These are phyloP conservation scores for Catalaphyllia jardinei DNA, from an alignment of 64 coral and sea anemone species.

Conservation along the genomic window DNA sequence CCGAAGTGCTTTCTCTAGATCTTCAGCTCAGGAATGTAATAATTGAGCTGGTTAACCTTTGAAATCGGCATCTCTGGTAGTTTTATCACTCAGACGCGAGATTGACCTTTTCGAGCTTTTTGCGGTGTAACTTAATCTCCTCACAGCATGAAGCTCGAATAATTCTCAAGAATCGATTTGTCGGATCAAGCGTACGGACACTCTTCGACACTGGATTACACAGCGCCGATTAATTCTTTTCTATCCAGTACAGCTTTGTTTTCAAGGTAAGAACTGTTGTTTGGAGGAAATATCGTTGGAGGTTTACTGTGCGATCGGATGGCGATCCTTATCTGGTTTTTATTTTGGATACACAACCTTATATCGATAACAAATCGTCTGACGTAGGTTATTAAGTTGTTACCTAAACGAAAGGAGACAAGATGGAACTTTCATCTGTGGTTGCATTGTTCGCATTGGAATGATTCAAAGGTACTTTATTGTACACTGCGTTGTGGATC, in stretches of 20 bases:
- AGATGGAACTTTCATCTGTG: neutral
- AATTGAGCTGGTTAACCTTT: constrained; percentile 20
- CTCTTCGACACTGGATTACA: neutral
- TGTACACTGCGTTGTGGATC: neutral
- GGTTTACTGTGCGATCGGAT: neutral
- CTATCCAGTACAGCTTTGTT: neutral
- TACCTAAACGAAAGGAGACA: too few relatives aligned
- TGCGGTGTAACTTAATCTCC: neutral
- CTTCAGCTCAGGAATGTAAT: neutral
- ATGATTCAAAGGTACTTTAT: neutral
- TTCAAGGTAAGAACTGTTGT: neutral
- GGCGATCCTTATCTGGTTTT: neutral
- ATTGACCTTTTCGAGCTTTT: neutral
- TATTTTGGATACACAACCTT: neutral
- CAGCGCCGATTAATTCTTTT: neutral
- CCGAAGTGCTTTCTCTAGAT: constrained; percentile 11
- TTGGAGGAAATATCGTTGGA: neutral
- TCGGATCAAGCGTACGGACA: neutral
- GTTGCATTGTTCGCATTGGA: neutral
- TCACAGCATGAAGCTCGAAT: neutral
- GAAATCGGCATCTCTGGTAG: neutral
- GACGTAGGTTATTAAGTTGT: neutral
- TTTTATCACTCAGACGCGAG: neutral
- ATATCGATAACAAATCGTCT: neutral
- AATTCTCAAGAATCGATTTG: neutral